phyloP scores from a whole-genome alignment of 2,797 vertebrate genomes.

The Pipistrellus pygmaeus region DNA sequence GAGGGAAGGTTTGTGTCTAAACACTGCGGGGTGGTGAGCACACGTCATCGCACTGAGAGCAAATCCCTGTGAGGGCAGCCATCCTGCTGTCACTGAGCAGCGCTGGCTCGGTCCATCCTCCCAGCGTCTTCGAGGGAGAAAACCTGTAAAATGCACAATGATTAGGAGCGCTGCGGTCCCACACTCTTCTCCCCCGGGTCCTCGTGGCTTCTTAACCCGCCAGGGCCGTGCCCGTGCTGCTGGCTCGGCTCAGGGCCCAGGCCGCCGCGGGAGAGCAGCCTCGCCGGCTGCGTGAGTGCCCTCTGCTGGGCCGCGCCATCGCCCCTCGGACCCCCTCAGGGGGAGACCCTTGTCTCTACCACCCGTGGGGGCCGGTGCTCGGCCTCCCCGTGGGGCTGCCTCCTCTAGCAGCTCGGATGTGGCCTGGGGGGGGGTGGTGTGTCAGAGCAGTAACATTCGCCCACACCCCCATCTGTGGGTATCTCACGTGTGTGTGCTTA shows the following conservation, averaged over 20 bases:
- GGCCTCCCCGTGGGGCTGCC: background rate
- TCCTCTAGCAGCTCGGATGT: background rate
- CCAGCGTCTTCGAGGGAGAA: background rate
- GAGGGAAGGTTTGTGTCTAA: background rate
- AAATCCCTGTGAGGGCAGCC: rapidly evolving
- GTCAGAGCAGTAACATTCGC: background rate
- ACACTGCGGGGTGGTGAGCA: background rate
- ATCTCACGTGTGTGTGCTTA: background rate
- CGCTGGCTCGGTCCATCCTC: background rate
- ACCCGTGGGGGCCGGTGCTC: background rate
- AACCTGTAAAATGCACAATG: background rate
- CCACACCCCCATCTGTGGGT: background rate
- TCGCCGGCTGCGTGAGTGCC: background rate
- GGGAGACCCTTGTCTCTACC: background rate
- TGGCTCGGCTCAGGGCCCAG: background rate
- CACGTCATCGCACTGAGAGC: background rate
- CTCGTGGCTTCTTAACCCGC: background rate
- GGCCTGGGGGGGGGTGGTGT: background rate
- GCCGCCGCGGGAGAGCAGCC: background rate
- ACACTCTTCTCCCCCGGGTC: rapidly evolving
- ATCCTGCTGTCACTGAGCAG: background rate
- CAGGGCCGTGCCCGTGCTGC: no score
- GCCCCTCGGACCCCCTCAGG: background rate
- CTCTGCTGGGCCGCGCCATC: background rate
- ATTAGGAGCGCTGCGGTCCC: no score